A percentile compares a stretch with the other conserved stretches of the same genome.
These are phyloP conservation scores for Arbacia lixula DNA, from an alignment of 53 echinoderm and acorn worm species.

Conservation along the genomic window DNA sequence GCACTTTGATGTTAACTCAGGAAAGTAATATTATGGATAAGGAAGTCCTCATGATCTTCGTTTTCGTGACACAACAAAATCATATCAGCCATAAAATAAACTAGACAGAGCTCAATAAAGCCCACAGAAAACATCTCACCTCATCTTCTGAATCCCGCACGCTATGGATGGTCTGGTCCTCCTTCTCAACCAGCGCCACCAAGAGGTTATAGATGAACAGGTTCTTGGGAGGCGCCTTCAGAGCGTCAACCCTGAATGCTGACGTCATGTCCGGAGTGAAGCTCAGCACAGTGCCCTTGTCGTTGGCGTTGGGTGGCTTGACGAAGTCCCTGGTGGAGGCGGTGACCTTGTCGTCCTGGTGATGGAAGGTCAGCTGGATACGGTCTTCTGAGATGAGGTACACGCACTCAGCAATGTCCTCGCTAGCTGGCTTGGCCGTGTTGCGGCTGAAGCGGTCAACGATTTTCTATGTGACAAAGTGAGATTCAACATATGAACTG, in stretches of 20 bases:
- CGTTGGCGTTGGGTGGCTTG: conserved; percentile 94
- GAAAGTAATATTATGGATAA: no score
- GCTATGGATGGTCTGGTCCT: conserved; percentile 84
- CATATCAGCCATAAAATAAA: no score
- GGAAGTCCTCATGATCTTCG: no score
- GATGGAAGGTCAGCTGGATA: conserved; percentile 96
- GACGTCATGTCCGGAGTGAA: conserved; percentile 89
- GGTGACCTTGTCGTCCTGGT: conserved; percentile 92
- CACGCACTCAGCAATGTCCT: conserved; percentile 89
- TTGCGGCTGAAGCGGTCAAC: conserved; percentile 90
- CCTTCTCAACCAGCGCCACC: conserved; percentile 85
- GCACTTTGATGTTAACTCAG: no score
- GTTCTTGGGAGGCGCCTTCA: conserved; percentile 80
- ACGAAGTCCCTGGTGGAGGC: conserved; percentile 94
- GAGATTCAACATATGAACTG: no score
- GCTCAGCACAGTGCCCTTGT: conserved; percentile 90
- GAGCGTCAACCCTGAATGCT: conserved; percentile 90
- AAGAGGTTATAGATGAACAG: conserved; percentile 87
- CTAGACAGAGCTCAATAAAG: no score
- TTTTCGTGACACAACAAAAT: no score
- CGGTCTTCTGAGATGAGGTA: conserved; percentile 94
- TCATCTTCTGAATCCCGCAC: conserved; percentile 97
- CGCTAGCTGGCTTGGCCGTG: conserved; percentile 69
- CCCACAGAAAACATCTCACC: no score
- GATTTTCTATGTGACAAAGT: no score